Evolutionary conservation across 2,888 invertebrate genomes (phyloP), one percentile per base, ranked within the genome.

Genomic region (Ichneumon xanthorius): DNA sequence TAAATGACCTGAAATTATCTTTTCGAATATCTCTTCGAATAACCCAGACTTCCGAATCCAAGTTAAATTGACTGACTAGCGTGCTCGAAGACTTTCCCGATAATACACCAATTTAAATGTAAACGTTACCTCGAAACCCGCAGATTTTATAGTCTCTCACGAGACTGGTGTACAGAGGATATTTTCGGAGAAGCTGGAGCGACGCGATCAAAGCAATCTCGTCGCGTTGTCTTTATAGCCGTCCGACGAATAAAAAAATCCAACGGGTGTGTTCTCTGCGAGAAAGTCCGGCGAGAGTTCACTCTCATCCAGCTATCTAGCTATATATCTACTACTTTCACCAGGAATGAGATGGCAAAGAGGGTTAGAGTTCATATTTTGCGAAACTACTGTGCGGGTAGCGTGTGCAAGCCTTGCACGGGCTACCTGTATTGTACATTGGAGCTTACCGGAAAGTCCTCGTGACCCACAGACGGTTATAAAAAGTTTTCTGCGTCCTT

Each of bases 31-130:
- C 80, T 63, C 71, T 30, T 58, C 71, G 67, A 72, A 80, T 84
- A 75, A 80, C 65, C 72, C 76, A 26, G 65, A 84, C 65, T 72
- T 84, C 71, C 80, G 80, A 76, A 84, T 76, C 80, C 70, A 84
- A 80, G 76, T 84, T 84, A 76, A 80, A 80, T 84, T 80, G 84
- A 76, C 80, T 79, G 22, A 58, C 26, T 16, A 50, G 61, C 68
- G 65, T 58, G 53, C 68, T 76, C 83, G 45, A 71, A 40, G 45
- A n/a, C 30, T 45, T 16, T 65, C 63, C 65, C 80, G 84, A 80
- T 80, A 80, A 84, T 84, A 76, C 72, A 58, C 76, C 80, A 80
- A 84, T 84, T 80, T 84, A 84, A 84, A 84, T 84, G 80, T 84
- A 84, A 84, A 80, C 84, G 80, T 76, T 72, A 22, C n/a, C 70